phyloP scores from a whole-genome alignment of 2,113 vertebrate species.

The Sinosuthora webbiana region DNA sequence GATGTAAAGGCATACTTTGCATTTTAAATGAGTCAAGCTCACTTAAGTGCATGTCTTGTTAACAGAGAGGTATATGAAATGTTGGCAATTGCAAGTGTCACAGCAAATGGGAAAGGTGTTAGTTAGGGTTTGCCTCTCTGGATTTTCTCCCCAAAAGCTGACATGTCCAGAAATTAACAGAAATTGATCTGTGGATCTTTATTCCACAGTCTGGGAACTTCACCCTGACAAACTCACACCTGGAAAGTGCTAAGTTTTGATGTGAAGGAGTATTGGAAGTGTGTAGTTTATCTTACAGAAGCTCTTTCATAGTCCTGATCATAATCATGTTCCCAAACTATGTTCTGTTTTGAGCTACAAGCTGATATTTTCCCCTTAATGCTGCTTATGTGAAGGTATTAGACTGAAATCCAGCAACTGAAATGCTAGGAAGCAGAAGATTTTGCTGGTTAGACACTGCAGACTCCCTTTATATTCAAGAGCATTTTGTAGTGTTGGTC shows the following conservation, averaged over 20 bases:
- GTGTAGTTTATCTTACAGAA: neutral
- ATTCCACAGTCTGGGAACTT: neutral
- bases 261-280: neutral
- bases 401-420: neutral
- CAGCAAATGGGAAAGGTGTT: neutral
- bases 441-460: neutral
- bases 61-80: neutral
- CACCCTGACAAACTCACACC: neutral
- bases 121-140: neutral
- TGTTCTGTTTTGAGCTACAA: neutral
- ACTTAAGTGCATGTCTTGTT: neutral
- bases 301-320: neutral
- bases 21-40: neutral
- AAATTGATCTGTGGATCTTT: neutral
- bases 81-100: neutral
- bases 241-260: neutral
- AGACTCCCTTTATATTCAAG: neutral
- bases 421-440: neutral
- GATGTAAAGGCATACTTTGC: neutral
- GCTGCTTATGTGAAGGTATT: neutral
- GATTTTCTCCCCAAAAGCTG: neutral
- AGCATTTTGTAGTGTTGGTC: neutral
- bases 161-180: neutral
- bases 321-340: neutral
- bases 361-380: neutral